Conservation (phyloP, 2,797 vertebrate genomes). For the Tinamus major region DNA sequence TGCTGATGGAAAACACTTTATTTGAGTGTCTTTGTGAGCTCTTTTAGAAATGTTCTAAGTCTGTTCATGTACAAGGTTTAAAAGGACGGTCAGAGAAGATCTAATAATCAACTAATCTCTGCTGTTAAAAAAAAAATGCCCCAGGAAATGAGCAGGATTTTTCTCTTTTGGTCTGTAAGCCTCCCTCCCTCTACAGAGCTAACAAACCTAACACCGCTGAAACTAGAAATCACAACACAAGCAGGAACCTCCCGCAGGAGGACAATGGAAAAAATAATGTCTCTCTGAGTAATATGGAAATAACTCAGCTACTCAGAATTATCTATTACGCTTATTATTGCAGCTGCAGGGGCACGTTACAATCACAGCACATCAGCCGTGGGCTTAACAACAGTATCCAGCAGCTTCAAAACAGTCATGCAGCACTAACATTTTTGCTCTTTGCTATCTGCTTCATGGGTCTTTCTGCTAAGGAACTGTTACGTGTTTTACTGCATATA, state of each 20-base stretch:
- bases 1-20: background rate
- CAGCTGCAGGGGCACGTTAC: background rate
- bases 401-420: background rate
- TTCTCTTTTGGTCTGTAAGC: background rate
- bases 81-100: background rate
- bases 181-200: rapidly evolving
- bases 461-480: background rate
- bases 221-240: background rate
- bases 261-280: background rate
- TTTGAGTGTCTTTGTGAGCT: background rate
- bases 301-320: background rate
- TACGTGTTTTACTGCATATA: background rate
- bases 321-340: background rate
- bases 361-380: rapidly evolving
- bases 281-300: background rate
- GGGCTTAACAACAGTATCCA: background rate
- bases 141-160: background rate
- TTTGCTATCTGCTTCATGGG: background rate
- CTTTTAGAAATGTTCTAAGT: background rate
- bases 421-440: background rate
- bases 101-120: background rate
- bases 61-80: background rate
- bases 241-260: background rate
- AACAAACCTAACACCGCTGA: background rate
- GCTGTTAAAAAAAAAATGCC: background rate